A percentile compares a stretch with the other conserved stretches of the same genome.
Evolutionary conservation across 1,140 invertebrate species (phyloP).

Genomic region (Cardiocondyla obscurior): DNA sequence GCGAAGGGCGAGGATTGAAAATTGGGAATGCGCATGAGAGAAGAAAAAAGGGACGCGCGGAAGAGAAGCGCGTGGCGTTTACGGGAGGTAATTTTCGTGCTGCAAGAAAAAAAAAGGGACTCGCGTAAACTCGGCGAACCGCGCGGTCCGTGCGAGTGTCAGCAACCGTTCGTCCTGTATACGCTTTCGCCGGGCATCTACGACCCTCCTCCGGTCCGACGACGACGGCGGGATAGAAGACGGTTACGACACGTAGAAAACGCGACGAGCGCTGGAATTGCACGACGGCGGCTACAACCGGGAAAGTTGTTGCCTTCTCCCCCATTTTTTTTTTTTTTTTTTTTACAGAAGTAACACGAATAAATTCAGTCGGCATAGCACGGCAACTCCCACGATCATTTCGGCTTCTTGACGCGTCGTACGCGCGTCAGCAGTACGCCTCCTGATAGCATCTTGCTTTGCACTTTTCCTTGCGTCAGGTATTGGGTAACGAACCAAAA

Average conservation of each 20-base stretch:
- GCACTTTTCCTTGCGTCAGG: slow-evolving; percentile 47
- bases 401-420: slow-evolving; percentile 48
- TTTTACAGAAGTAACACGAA: slow-evolving; percentile 6
- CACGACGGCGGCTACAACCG: slow-evolving; percentile 10
- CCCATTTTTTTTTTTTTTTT: neutral
- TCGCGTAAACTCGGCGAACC: slow-evolving; percentile 58
- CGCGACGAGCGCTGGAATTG: slow-evolving; percentile 32
- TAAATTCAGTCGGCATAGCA: slow-evolving; percentile 51
- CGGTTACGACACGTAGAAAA: slow-evolving; percentile 42
- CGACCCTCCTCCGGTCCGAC: slow-evolving; percentile 19
- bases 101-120: slow-evolving; percentile 32
- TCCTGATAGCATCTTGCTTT: slow-evolving; percentile 46
- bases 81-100: slow-evolving; percentile 39
- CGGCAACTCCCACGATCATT: slow-evolving; percentile 28
- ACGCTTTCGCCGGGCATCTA: slow-evolving; percentile 29
- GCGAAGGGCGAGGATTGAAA: slow-evolving; percentile 34
- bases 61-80: neutral
- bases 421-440: slow-evolving; percentile 52
- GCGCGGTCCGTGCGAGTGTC: slow-evolving; percentile 40
- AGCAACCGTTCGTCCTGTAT: slow-evolving; percentile 8
- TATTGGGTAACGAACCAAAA: slow-evolving; percentile 44
- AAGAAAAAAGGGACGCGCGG: no score
- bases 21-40: neutral
- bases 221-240: slow-evolving; percentile 28
- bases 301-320: neutral